Percentiles rank a stretch among this genome's conserved stretches.
Evolutionary conservation across 2,113 vertebrate genomes (phyloP).

Genomic region (Pseudopodoces humilis): DNA sequence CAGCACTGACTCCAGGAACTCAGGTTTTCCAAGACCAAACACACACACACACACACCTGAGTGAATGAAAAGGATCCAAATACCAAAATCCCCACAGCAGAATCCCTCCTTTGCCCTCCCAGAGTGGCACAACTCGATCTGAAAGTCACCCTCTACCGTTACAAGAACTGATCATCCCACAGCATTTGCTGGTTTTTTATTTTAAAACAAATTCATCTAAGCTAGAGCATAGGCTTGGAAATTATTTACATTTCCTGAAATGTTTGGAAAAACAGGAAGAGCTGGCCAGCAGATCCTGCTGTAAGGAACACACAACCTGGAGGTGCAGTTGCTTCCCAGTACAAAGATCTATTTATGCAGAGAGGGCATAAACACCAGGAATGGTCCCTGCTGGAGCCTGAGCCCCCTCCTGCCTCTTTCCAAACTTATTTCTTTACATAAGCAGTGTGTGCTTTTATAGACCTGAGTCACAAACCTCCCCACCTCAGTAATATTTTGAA

Average conservation of each 20-base stretch:
- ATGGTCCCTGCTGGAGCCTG: background rate
- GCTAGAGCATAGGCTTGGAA: background rate
- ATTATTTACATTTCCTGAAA: background rate
- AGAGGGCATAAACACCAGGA: background rate
- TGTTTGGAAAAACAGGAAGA: background rate
- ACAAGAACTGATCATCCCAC: background rate
- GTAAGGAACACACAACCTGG: background rate
- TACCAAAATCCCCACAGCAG: fast-evolving
- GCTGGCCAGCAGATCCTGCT: background rate
- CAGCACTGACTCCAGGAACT: background rate
- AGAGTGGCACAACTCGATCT: fast-evolving
- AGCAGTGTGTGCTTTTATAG: conserved; percentile 13
- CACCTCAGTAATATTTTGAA: conserved; percentile 39
- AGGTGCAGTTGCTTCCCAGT: fast-evolving
- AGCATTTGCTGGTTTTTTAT: background rate
- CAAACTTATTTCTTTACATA: conserved; percentile 12
- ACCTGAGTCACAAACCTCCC: conserved; percentile 51
- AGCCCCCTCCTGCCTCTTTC: background rate
- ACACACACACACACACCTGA: fast-evolving
- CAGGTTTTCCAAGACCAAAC: background rate
- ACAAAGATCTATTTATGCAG: background rate
- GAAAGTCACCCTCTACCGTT: background rate
- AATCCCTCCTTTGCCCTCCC: background rate
- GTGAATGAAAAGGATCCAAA: fast-evolving
- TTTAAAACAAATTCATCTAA: background rate